Evolutionary conservation across 2,888 invertebrate genomes (phyloP), one percentile per base, ranked within the genome.

Genomic region (Meteorus cinctellus): DNA sequence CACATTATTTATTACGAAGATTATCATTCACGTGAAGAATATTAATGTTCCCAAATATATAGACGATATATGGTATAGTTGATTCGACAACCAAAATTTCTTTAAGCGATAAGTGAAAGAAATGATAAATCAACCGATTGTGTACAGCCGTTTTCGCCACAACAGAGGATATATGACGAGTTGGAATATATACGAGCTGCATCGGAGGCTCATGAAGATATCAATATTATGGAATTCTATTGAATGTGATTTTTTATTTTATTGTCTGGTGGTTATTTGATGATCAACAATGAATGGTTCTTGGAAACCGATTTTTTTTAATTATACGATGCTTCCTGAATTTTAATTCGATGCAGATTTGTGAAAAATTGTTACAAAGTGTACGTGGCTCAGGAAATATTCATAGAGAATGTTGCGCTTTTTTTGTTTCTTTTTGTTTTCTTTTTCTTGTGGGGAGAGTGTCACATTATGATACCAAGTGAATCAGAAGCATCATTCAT

Each of bases 21-120:
- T n/a, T 65, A 12, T 66, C 27, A 31, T 59, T 51, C 4, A 24
- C 36, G 68, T 66, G 65, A 19, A 72, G n/a, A 4, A 19, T n/a
- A 55, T 19, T 6, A 8, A 5, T 8, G n/a, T n/a, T 19, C 4
- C 5, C 1, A 24, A 19, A 8, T n/a, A 55, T 48, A n/a, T 48
- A 48, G 48, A n/a, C 48, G 14, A 16, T 24, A 24, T 24, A 19
- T 55, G n/a, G 6, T 19, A 55, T 55, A 19, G 8, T 24, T 19
- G 19, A 4, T 24, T n/a, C 8, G 55, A 2, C n/a, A 10, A 19
- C n/a, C 5, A 55, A 19, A 24, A 19, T 19, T 55, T n/a, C 19
- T 19, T 19, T 8, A 24, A 55, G n/a, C 24, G n/a, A 55, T 55
- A 19, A 24, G 55, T 19, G n/a, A 55, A 55, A 55, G n/a, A 55